Evolutionary conservation across 1,140 invertebrate species (phyloP), one percentile per base, ranked within the genome.

Genomic region (Chelonus insularis): DNA sequence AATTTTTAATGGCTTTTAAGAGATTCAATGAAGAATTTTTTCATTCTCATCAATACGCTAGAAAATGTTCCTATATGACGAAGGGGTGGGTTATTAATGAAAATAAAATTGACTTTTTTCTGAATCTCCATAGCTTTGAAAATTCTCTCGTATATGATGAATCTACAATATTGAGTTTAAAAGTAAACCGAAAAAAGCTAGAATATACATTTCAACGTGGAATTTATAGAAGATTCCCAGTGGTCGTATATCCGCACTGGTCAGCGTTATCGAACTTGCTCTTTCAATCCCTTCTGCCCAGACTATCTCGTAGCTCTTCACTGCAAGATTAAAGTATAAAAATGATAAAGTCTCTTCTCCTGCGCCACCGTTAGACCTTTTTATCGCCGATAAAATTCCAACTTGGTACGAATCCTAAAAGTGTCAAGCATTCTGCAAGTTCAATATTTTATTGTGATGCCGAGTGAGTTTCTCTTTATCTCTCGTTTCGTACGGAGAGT

Each of bases 371-470:
- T 7, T 29, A 18, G 52, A 37, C 52, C 34, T 55, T 55, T 43
- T 55, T 55, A 55, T 55, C 52, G 52, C 34, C 52, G 34, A 55
- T 55, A 55, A 55, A 55, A 55, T 55, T 55, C 52, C 52, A 55
- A 55, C 12, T 55, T 29, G 34, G 34, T 39, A 55, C 34, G 39
- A 14, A 55, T 37, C 34, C 34, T 39, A 55, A 55, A 39, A 55
- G 52, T 55, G 52, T 55, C 52, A 29, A 55, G 52, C 52, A 55
- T 34, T 55, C 34, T 11, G 21, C 34, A 34, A 55, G 34, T 55
- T 18, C 52, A 29, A 55, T 55, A 55, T 55, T 55, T 55, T 55
- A 55, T 55, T 55, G 52, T 55, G 52, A 55, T 23, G 23, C 16
- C 48, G 55, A 57, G 25, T 18, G 34, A 36, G 45, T 50, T 36